These are phyloP conservation scores for Lepus americanus DNA, from an alignment of 2,113 vertebrate species.

Conservation along the genomic window DNA sequence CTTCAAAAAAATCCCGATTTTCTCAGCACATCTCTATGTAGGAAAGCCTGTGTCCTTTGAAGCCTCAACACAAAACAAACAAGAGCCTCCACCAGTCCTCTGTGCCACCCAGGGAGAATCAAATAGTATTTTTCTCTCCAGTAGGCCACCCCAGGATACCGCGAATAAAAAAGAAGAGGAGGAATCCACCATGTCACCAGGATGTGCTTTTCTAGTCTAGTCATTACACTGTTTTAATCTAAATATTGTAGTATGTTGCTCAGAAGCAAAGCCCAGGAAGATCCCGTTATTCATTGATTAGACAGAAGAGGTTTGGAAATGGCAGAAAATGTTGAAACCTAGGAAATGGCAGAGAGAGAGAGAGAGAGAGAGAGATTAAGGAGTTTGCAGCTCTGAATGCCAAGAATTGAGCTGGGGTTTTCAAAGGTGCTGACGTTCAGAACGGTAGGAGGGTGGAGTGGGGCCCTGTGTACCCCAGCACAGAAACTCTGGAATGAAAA, in stretches of 20 bases:
- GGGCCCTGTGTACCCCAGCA: background rate
- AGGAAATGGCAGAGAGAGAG: background rate
- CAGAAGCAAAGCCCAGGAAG: conserved; percentile 61
- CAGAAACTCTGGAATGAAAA: background rate
- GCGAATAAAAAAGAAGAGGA: conserved; percentile 75
- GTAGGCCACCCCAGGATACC: conserved; percentile 83
- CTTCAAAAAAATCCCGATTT: conserved; percentile 82
- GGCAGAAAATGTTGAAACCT: conserved; percentile 69
- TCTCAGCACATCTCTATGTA: conserved; percentile 84
- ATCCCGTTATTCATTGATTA: conserved; percentile 68
- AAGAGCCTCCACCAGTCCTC: conserved; percentile 84
- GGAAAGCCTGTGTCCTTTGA: conserved; percentile 86
- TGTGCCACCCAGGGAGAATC: conserved; percentile 88
- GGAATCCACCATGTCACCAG: conserved; percentile 79
- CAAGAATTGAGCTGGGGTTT: conserved; percentile 22
- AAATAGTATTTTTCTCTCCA: conserved; percentile 84
- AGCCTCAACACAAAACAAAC: conserved; percentile 88
- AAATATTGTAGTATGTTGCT: conserved; percentile 72
- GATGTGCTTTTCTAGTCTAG: conserved; percentile 77
- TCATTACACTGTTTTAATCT: conserved; percentile 73
- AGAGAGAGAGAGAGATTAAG: background rate
- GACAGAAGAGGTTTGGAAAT: conserved; percentile 58
- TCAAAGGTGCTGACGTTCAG: background rate
- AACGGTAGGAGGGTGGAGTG: background rate
- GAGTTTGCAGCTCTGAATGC: conserved; percentile 51